Evolutionary conservation across 2,888 invertebrate species (phyloP), one percentile per base, ranked within the genome.

Genomic region (Celastrina argiolus): DNA sequence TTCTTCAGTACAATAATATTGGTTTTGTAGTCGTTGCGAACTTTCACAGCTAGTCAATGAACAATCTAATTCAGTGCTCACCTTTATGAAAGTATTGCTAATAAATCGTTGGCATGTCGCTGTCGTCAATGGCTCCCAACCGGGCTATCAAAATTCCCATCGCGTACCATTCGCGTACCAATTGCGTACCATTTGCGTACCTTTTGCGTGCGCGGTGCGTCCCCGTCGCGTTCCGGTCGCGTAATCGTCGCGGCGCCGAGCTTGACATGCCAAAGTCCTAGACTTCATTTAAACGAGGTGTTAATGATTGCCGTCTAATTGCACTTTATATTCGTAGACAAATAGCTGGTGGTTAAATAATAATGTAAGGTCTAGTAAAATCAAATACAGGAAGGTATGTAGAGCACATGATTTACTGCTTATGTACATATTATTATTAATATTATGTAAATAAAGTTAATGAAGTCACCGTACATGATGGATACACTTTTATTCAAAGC

Each of bases 31-130:
- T 14, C 4, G 16, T n/a, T 56, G 34, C 16, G 10, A n/a, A 51
- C n/a, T n/a, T n/a, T n/a, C 5, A 31, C 5, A 31, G 7, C 14
- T 34, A 39, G 12, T 61, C 22, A 61, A 61, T 61, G 39, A 61
- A 39, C 2, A 6, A 39, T 61, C 61, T 61, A 61, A 61, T 61
- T 73, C 71, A 81, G 78, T 73, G 74, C 73, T 87, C 85, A 87
- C 87, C 85, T 87, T 87, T 86, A 72, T 73, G 72, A 76, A 83
- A 82, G 81, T 81, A 85, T 84, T 82, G 80, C 77, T 75, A 75
- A 73, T 76, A 85, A 87, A 75, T 75, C 71, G 73, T 73, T 68
- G 66, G 68, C 67, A 67, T 68, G 65, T 64, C 70, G 68, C 69
- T 69, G 70, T 68, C 72, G 64, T 66, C 63, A 56, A 66, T 41